Evolutionary conservation across 2,888 invertebrate species (phyloP), one percentile per base, ranked within the genome.

Genomic region (Athalia rosae): DNA sequence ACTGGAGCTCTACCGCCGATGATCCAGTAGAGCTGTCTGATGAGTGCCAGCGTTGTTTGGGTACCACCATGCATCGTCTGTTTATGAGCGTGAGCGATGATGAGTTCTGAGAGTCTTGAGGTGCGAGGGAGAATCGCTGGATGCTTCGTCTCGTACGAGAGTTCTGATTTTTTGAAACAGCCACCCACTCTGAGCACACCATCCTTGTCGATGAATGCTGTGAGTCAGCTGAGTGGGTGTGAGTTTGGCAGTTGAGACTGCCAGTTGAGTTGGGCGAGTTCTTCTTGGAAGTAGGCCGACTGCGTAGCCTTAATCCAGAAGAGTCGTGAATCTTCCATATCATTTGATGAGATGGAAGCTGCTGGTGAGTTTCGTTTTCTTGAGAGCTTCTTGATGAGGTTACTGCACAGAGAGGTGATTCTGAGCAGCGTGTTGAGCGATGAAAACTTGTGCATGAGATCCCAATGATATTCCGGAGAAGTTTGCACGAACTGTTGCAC

Each of bases 171-270:
- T 0, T 63, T 64, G 28, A 81, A 48, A 48, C 80, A 50, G 7
- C 79, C 79, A 9, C 81, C 82, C 5, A 82, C 79, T 73, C 81
- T 45, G 28, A 81, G 43, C 6, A 79, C 59, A 2, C 80, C 79
- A 5, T 76, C 8, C 0, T 13, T 15, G 48, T 78, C 76, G 0
- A 80, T 58, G 28, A 67, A 79, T 11, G 76, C 67, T 0, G 67
- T 78, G 11, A 80, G 76, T 7, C 69, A 63, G 28, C 45, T 64
- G n/a, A 79, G 62, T 4, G 76, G 48, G 43, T 71, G 78, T 28
- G 77, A 45, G 11, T 13, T n/a, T 2, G 71, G 50, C 15, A 79
- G 76, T 2, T 53, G 77, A 50, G 7, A 5, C 2, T 62, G 50
- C 7, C 56, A 62, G 4, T n/a, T n/a, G 59, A 79, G 69, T 4